These are phyloP conservation scores for Psilopogon haemacephalus DNA, from an alignment of 2,113 vertebrate species.

Conservation along the genomic window DNA sequence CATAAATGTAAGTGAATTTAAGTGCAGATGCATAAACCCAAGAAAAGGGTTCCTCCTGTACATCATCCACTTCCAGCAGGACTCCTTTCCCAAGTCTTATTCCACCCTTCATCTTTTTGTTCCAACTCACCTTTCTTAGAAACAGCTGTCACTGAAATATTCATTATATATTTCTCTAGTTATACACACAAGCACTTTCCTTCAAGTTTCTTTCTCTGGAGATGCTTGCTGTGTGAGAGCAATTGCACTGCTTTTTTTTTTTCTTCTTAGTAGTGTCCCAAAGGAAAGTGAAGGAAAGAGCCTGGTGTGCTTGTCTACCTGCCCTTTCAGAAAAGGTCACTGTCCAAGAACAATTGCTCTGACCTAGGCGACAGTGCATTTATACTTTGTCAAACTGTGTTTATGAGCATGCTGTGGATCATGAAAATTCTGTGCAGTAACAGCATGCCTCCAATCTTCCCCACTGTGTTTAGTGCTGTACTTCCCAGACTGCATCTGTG, in stretches of 20 bases:
- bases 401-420: background rate
- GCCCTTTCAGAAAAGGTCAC: background rate
- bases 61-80: background rate
- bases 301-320: background rate
- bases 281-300: background rate
- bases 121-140: background rate
- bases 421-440: background rate
- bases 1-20: background rate
- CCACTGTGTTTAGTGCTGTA: background rate
- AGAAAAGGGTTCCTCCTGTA: background rate
- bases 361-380: background rate
- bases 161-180: background rate
- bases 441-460: background rate
- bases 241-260: background rate
- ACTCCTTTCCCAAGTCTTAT: background rate
- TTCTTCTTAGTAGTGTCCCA: rapidly evolving
- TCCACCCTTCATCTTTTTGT: background rate
- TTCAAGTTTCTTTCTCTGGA: background rate
- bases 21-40: background rate
- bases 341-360: background rate
- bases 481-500: background rate
- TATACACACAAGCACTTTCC: background rate
- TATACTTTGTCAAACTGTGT: background rate
- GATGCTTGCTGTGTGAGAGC: rapidly evolving
- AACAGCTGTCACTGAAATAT: background rate